A percentile compares a stretch with the other conserved stretches of the same genome.
Evolutionary conservation across 2,888 invertebrate genomes (phyloP).

Genomic region (Ditylenchus weischeri): DNA sequence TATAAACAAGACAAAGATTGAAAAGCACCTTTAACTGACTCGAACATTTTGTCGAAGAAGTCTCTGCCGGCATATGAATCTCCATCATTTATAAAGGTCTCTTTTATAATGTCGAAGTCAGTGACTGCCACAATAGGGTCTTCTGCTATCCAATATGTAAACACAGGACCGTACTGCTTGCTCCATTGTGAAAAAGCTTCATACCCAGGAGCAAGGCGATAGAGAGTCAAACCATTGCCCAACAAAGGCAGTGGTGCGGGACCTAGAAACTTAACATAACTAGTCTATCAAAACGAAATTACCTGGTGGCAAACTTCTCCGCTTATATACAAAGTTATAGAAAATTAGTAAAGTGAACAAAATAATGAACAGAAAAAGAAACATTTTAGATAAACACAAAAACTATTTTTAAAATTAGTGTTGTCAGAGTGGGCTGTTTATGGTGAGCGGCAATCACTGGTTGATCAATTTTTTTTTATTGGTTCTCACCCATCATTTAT

Average conservation of each 20-base stretch:
- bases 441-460: too few relatives aligned
- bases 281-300: neutral
- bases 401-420: too few relatives aligned
- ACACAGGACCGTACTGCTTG: neutral
- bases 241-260: constrained; percentile 2
- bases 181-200: neutral
- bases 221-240: neutral
- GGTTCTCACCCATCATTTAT: too few relatives aligned
- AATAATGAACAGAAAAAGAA: neutral
- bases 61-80: constrained; percentile 2
- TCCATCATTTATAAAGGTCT: constrained; percentile 5
- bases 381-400: neutral
- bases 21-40: too few relatives aligned
- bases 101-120: constrained; percentile 5
- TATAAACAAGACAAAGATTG: too few relatives aligned
- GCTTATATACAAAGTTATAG: constrained; percentile 11
- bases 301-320: constrained; percentile 13
- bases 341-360: neutral
- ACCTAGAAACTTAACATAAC: neutral
- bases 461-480: too few relatives aligned
- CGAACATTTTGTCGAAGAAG: too few relatives aligned
- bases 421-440: too few relatives aligned
- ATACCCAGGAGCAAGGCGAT: neutral
- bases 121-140: neutral
- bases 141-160: constrained; percentile 10